Evolutionary conservation across 35 echinoderm and acorn worm species (phyloP), one percentile per base, ranked within the genome.

Genomic region (Heliocidaris erythrogramma): DNA sequence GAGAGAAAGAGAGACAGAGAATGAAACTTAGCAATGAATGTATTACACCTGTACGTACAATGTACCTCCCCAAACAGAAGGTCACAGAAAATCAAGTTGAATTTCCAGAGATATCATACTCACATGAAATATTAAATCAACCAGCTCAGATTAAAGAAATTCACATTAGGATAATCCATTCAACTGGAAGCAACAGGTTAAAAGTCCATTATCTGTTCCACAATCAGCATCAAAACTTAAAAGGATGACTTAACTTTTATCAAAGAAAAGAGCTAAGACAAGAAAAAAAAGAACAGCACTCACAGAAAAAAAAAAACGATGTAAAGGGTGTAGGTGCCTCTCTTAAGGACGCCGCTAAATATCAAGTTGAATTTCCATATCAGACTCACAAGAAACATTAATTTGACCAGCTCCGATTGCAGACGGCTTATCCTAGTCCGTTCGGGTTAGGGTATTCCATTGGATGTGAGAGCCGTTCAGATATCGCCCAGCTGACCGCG

Each of bases 281-380:
- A 21, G 8, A 71, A 10, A 10, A 10, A 4, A 13, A 78, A 42
- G 27, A 78, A n/a, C 1, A n/a, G 65, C 27, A 8, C 27, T n/a
- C 65, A 24, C 65, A 78, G 61, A 71, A 78, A 24, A 78, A 6
- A 78, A 69, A 14, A 2, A 69, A 14, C 21, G 1, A 69, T 21
- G 60, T n/a, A 78, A 4, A 78, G 65, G 17, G 18, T 4, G 8
- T 27, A 78, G 18, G 65, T 78, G 17, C 65, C 65, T 78, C 65
- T 78, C 65, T 7, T 0, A 56, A 10, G 7, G 52, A 56, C 13
- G 52, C 52, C 52, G 52, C 18, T 78, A 78, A 7, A 78, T 78
- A 78, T 78, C 65, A 78, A 78, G 65, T 78, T 78, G 65, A 78
- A 78, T 78, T 78, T 78, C 65, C 65, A 78, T n/a, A 78, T 78